Base-by-base conservation (phyloP, 2,888 invertebrate genomes). In the Ectemnius continuus region DNA sequence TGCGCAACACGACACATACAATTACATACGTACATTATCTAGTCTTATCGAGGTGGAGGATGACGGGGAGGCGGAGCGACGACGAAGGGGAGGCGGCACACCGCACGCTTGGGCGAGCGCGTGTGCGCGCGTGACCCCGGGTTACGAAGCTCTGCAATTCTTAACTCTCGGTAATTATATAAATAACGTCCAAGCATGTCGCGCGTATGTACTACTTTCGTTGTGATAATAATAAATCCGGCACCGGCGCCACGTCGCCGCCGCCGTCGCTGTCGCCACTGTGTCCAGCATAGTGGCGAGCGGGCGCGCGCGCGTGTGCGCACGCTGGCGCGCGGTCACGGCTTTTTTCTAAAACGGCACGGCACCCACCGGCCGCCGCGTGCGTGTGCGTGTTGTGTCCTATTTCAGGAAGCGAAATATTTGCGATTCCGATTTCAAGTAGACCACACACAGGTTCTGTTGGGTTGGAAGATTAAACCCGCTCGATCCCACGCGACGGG, bases 171-270 rank as follows among this genome's bases (percentile, higher is more conserved):
- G 11, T 36, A 36, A 36, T 36, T 36, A 36, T 36, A 36, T 36
- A 36, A 36, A 81, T 82, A 82, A 82, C 83, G 83, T 82, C 82
- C 82, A 82, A 82, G 80, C 78, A 82, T 80, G 78, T 78, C 79
- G 79, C 79, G 83, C 36, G 36, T 36, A 36, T 36, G 36, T 36
- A 36, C 36, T 82, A 83, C 64, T 82, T 82, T 80, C 75, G 83
- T 82, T 82, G 82, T 82, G 83, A 82, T 82, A 77, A 79, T 71
- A 36, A 36, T 36, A 36, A 36, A 36, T 36, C 36, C 36, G 36
- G 36, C 36, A 11, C 75, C 66, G 75, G 46, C 69, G 79, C 60
- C 71, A 58, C 47, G 52, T 16, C 59, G 47, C 28, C 52, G 23
- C 11, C 52, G 26, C 52, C 13, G 13, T 26, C 11, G 36, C 36